Percentiles rank a stretch among this genome's conserved stretches.
These are phyloP conservation scores for Eublepharis macularius DNA, from an alignment of 2,113 vertebrate species.

Conservation along the genomic window DNA sequence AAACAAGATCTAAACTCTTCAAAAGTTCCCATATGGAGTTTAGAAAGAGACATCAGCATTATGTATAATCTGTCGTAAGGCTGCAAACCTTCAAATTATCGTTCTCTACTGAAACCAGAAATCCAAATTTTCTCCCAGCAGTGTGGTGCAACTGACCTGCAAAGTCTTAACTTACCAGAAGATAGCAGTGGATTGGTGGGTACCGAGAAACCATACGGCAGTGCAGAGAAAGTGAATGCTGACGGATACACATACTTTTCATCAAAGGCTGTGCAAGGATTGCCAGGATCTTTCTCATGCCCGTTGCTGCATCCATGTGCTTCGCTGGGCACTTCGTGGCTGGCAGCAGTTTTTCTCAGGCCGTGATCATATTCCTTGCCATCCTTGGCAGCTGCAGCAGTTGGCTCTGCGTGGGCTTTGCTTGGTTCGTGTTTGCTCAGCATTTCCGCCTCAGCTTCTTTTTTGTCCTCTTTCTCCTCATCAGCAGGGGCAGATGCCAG, in stretches of 20 bases:
- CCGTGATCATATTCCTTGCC: constrained; percentile 76
- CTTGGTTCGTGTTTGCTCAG: constrained; percentile 72
- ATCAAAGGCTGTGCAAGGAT: constrained; percentile 76
- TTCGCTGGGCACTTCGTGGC: constrained; percentile 74
- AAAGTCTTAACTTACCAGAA: constrained; percentile 60
- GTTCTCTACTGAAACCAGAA: neutral
- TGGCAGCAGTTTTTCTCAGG: constrained; percentile 73
- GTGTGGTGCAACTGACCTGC: neutral
- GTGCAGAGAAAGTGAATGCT: constrained; percentile 67
- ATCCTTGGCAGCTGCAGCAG: constrained; percentile 64
- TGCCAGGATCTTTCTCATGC: constrained; percentile 79
- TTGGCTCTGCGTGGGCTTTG: constrained; percentile 76
- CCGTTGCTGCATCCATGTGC: constrained; percentile 65
- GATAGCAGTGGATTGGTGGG: constrained; percentile 74
- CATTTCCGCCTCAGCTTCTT: constrained; percentile 76
- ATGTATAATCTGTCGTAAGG: neutral
- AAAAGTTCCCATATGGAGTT: too few species aligned
- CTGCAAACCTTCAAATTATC: too few species aligned
- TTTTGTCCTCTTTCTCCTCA: constrained; percentile 85
- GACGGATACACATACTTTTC: constrained; percentile 83
- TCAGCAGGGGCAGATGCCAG: constrained; percentile 70
- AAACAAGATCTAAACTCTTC: too few species aligned
- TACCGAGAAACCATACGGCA: constrained; percentile 82
- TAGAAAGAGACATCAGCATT: too few species aligned
- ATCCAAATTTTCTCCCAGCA: neutral